Conservation (phyloP, 2,797 vertebrate genomes). For the Sylvilagus floridanus region DNA sequence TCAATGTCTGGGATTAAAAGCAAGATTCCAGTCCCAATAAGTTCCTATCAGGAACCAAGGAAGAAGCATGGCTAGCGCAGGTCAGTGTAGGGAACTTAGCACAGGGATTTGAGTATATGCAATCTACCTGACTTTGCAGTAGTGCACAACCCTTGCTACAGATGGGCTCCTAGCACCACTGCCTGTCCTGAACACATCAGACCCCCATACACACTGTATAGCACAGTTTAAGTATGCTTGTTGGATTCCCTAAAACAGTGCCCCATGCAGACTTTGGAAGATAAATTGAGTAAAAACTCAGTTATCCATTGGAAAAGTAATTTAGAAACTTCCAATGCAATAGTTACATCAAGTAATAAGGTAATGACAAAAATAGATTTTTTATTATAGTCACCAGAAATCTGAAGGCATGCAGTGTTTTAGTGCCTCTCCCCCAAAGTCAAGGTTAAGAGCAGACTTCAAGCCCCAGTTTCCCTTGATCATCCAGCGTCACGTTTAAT, state of each 20-base stretch:
- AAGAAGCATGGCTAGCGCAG: neutral
- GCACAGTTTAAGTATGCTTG: neutral
- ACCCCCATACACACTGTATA: neutral
- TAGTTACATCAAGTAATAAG: neutral
- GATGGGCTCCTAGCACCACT: neutral
- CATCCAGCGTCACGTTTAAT: slow-evolving; percentile 80
- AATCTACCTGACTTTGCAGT: neutral
- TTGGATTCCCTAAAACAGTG: neutral
- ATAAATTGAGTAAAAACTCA: slow-evolving; percentile 9
- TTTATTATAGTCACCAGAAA: neutral
- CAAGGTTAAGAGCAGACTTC: slow-evolving; percentile 46
- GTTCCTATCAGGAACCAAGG: neutral
- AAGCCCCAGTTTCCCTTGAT: slow-evolving; percentile 75
- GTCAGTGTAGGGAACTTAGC: neutral
- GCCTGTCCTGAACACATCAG: neutral
- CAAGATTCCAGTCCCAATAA: neutral
- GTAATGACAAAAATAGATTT: neutral
- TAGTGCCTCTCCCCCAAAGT: neutral
- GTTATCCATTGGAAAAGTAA: neutral
- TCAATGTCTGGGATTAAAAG: neutral
- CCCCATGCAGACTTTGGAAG: neutral
- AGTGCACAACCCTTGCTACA: too few species aligned
- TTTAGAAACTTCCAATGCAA: neutral
- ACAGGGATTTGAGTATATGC: neutral
- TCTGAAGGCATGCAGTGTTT: neutral